Percentiles rank a stretch among this genome's conserved stretches.
These are phyloP conservation scores for Geotrupes spiniger DNA, from an alignment of 2,888 invertebrate genomes.

Conservation along the genomic window DNA sequence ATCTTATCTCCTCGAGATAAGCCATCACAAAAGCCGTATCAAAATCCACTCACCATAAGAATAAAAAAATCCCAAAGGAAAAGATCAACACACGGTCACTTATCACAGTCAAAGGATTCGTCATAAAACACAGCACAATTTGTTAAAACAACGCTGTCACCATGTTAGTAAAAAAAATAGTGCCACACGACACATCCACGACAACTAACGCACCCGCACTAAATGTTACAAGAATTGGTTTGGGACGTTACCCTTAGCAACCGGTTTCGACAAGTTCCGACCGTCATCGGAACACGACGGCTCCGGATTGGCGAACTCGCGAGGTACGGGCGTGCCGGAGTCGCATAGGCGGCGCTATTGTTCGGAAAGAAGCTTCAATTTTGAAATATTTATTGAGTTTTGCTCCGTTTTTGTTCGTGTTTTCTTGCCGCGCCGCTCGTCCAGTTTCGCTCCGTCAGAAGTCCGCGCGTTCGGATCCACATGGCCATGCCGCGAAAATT, in stretches of 20 bases:
- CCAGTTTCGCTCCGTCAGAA: background rate
- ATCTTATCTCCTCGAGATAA: too few relatives aligned
- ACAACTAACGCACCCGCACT: slow-evolving; percentile 49
- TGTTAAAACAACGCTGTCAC: slow-evolving; percentile 28
- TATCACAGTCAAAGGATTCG: slow-evolving; percentile 34
- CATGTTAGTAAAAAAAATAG: slow-evolving; percentile 26
- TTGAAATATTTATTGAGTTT: slow-evolving; percentile 33
- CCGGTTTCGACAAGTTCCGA: slow-evolving; percentile 43
- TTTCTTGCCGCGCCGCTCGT: slow-evolving; percentile 1
- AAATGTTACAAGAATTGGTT: slow-evolving; percentile 46
- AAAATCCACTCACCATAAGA: too few relatives aligned
- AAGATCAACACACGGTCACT: slow-evolving; percentile 6
- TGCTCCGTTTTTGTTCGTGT: slow-evolving; percentile 16
- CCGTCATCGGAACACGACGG: slow-evolving; percentile 28
- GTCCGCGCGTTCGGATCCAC: background rate
- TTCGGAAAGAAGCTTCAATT: slow-evolving; percentile 26
- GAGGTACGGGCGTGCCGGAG: slow-evolving; percentile 20
- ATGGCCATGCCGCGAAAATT: background rate
- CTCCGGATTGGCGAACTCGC: slow-evolving; percentile 34
- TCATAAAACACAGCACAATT: slow-evolving; percentile 10
- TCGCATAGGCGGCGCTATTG: slow-evolving; percentile 24
- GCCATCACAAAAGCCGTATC: too few relatives aligned
- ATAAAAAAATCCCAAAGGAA: background rate
- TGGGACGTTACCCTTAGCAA: slow-evolving; percentile 51
- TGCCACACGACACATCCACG: slow-evolving; percentile 43